A percentile compares a stretch with the other conserved stretches of the same genome.
phyloP scores from a whole-genome alignment of 92 coral and sea anemone species.

The Micromussa lordhowensis region DNA sequence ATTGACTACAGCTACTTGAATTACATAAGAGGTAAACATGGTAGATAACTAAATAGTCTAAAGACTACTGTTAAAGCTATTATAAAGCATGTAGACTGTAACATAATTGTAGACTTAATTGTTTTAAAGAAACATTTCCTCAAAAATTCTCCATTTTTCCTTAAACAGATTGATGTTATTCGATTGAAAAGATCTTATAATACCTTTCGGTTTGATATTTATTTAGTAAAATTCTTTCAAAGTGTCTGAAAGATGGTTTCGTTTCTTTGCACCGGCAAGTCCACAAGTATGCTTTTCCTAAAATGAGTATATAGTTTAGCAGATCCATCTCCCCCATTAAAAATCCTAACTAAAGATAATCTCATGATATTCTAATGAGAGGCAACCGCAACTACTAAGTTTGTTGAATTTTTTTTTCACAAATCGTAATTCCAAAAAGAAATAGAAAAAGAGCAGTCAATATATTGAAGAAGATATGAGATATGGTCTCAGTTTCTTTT shows the following conservation, averaged over 20 bases:
- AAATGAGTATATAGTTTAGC: neutral
- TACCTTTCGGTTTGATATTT: neutral
- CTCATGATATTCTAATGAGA: no score
- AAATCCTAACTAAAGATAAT: neutral
- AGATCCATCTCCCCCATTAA: neutral
- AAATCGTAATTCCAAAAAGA: constrained; percentile 4
- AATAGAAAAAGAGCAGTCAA: neutral
- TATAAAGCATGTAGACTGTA: no score
- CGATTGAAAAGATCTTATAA: no score
- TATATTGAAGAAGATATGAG: neutral
- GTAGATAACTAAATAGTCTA: no score
- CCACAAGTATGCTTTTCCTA: neutral
- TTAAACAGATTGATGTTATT: no score
- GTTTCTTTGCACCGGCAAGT: neutral
- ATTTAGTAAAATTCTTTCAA: constrained; percentile 1
- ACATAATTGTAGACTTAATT: no score
- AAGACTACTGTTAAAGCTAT: no score
- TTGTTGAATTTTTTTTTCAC: no score
- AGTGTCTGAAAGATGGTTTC: neutral
- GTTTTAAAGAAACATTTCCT: no score
- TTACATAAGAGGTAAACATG: no score
- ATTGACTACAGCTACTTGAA: no score
- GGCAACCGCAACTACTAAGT: neutral
- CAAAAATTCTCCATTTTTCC: no score
- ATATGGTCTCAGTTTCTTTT: neutral